Conservation (phyloP, 1,140 invertebrate genomes). For the Microvelia longipes region DNA sequence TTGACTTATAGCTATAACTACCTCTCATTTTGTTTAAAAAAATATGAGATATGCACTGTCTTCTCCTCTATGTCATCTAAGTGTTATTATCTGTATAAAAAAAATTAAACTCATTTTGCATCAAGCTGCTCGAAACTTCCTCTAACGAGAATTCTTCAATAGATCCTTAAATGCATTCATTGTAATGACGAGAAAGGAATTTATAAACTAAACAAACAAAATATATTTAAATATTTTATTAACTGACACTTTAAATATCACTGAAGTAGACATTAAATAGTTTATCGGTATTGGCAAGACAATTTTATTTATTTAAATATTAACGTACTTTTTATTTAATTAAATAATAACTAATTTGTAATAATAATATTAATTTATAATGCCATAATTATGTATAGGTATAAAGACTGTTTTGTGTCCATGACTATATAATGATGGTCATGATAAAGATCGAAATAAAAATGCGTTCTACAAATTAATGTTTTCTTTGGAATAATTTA, state of each 20-base stretch:
- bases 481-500: conserved; percentile 9
- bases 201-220: background rate
- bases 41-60: too few relatives aligned
- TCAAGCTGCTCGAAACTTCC: too few relatives aligned
- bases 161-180: too few relatives aligned
- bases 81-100: too few relatives aligned
- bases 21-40: too few relatives aligned
- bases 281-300: conserved; percentile 18
- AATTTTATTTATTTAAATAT: conserved; percentile 12
- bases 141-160: too few relatives aligned
- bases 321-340: conserved; percentile 15
- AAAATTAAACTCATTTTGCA: too few relatives aligned
- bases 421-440: background rate
- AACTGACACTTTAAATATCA: conserved; percentile 19
- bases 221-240: conserved; percentile 18
- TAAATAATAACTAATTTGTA: conserved; percentile 14
- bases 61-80: too few relatives aligned
- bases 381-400: conserved; percentile 2
- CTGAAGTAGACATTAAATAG: conserved; percentile 18
- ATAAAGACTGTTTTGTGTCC: conserved; percentile 1
- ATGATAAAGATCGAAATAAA: conserved; percentile 4
- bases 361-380: conserved; percentile 7
- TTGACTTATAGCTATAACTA: too few relatives aligned
- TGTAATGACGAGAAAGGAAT: too few relatives aligned
- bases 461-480: background rate